These are phyloP conservation scores for Andrena fulva DNA, from an alignment of 2,888 invertebrate species.

Conservation along the genomic window DNA sequence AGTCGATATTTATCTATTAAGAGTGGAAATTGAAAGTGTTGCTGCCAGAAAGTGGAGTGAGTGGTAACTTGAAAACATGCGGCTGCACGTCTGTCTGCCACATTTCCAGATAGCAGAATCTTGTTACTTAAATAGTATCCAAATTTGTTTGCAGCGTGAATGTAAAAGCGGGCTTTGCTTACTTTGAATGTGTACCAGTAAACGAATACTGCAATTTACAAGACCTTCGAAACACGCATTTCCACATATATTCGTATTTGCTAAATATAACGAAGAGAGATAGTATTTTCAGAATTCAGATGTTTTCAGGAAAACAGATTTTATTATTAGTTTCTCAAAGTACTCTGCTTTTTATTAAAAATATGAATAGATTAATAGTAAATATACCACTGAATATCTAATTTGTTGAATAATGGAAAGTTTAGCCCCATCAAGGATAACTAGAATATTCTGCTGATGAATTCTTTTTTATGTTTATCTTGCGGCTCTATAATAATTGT, in stretches of 20 bases:
- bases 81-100: conserved; percentile 26
- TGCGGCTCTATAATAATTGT: no score
- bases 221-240: neutral
- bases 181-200: neutral
- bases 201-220: neutral
- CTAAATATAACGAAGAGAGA: neutral
- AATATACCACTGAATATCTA: no score
- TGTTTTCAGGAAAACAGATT: no score
- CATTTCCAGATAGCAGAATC: conserved; percentile 20
- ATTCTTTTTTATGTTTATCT: no score
- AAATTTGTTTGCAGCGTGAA: neutral
- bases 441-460: no score
- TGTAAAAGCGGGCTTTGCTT: neutral
- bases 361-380: no score
- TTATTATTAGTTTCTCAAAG: no score
- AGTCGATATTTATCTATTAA: conserved; percentile 61
- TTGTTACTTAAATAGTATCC: conserved; percentile 27
- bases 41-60: conserved; percentile 41
- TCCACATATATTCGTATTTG: neutral
- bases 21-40: conserved; percentile 59
- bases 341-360: no score
- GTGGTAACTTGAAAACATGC: conserved; percentile 39
- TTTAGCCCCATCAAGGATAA: no score
- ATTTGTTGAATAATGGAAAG: no score
- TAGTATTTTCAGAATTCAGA: no score